A percentile compares a stretch with the other conserved stretches of the same genome.
Evolutionary conservation across 2,113 vertebrate species (phyloP).

Genomic region (Oophaga pumilio): DNA sequence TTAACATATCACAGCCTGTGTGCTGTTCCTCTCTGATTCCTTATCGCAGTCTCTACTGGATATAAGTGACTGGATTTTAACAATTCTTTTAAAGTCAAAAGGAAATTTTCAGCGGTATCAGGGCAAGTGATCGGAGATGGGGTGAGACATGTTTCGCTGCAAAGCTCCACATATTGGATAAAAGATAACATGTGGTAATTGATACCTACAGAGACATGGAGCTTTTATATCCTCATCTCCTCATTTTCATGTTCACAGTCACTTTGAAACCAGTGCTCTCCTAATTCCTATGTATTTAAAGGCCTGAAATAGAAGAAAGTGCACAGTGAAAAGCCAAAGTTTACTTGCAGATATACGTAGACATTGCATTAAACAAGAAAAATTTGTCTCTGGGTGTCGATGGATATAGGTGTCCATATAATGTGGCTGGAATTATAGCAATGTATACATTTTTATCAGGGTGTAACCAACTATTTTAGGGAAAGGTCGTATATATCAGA

Average conservation of each 20-base stretch:
- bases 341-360: neutral
- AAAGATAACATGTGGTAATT: slow-evolving; percentile 41
- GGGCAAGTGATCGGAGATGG: slow-evolving; percentile 23
- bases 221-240: slow-evolving; percentile 47
- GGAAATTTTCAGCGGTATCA: slow-evolving; percentile 20
- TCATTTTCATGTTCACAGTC: slow-evolving; percentile 54
- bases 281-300: slow-evolving; percentile 57
- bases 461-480: too few relatives aligned
- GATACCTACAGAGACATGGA: slow-evolving; percentile 48
- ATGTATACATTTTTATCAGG: neutral
- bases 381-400: too few relatives aligned
- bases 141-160: slow-evolving; percentile 23
- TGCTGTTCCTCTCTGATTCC: slow-evolving; percentile 15
- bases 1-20: slow-evolving; percentile 1
- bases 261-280: slow-evolving; percentile 51
- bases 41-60: neutral
- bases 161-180: slow-evolving; percentile 44
- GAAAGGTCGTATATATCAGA: too few relatives aligned
- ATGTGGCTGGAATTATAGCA: neutral
- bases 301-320: slow-evolving; percentile 39
- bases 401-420: too few relatives aligned
- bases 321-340: neutral
- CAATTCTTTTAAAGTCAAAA: slow-evolving; percentile 32
- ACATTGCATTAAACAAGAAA: neutral
- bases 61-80: neutral